phyloP scores from a whole-genome alignment of 2,113 vertebrate species.

The Dolichallabes microphthalmus region DNA sequence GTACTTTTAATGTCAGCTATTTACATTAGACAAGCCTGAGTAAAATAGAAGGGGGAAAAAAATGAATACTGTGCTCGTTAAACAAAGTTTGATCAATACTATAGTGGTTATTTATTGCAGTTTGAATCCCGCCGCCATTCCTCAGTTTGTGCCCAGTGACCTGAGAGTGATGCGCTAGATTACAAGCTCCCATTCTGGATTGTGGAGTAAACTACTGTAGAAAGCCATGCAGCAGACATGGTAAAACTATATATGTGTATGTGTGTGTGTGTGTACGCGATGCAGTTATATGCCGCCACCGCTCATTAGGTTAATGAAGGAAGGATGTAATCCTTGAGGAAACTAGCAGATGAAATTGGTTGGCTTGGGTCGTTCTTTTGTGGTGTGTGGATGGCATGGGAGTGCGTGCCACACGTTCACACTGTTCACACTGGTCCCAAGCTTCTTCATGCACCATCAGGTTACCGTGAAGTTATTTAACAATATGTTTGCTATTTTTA shows the following conservation, averaged over 20 bases:
- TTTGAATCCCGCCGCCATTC: constrained; percentile 26
- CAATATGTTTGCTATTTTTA: not conserved
- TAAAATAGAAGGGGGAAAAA: constrained; percentile 15
- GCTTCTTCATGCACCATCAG: not conserved
- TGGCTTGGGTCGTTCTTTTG: constrained; percentile 18
- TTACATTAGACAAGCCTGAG: constrained; percentile 34
- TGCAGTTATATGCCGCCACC: not conserved
- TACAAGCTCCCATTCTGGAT: constrained; percentile 11
- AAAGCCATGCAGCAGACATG: constrained; percentile 42
- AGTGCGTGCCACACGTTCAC: constrained; percentile 8
- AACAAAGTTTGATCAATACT: constrained; percentile 37
- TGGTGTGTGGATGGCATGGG: not conserved
- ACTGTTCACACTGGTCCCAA: not conserved
- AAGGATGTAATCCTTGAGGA: constrained; percentile 14
- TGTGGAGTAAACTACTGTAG: constrained; percentile 34
- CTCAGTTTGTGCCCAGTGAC: constrained; percentile 30
- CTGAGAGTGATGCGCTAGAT: constrained; percentile 26
- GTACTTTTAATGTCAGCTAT: constrained; percentile 3
- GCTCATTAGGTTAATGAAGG: constrained; percentile 19
- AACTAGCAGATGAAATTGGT: not conserved
- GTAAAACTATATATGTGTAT: constrained; percentile 38
- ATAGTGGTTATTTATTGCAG: constrained; percentile 37
- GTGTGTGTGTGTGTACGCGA: constrained; percentile 10
- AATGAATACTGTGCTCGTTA: constrained; percentile 22
- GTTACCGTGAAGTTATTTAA: not conserved